Conservation (phyloP, 2,113 vertebrate genomes). For the Cyanoderma ruficeps region DNA sequence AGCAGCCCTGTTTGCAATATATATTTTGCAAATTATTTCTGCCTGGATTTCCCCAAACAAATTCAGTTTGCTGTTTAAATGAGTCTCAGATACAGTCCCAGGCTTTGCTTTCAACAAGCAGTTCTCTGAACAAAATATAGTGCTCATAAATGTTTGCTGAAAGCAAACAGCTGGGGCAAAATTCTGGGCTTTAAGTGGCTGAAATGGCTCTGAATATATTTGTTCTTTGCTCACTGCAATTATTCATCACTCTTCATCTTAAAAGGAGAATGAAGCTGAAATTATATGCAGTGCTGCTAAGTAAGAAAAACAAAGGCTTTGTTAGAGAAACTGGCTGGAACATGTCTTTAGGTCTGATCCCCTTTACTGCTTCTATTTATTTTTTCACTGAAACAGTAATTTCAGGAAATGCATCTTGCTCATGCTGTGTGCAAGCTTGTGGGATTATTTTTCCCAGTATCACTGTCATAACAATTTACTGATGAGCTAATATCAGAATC, state of each 20-base stretch:
- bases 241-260: not conserved
- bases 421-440: not conserved
- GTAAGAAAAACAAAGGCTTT: not conserved
- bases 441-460: no score
- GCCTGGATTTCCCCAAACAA: not conserved
- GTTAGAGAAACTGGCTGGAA: not conserved
- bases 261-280: not conserved
- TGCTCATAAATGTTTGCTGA: constrained; percentile 37
- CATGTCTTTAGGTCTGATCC: not conserved
- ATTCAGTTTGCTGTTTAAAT: not conserved
- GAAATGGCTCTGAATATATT: constrained; percentile 1
- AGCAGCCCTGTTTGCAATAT: not conserved
- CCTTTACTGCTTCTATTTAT: not conserved
- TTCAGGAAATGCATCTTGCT: not conserved
- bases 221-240: not conserved
- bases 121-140: not conserved
- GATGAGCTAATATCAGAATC: not conserved
- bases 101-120: not conserved
- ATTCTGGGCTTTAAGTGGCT: not conserved
- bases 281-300: not conserved
- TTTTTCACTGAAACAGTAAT: not conserved
- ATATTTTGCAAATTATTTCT: not conserved
- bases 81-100: not conserved
- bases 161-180: constrained; percentile 41
- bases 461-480: not conserved